Evolutionary conservation across 1,140 invertebrate species (phyloP).

Genomic region (Anastrepha obliqua): DNA sequence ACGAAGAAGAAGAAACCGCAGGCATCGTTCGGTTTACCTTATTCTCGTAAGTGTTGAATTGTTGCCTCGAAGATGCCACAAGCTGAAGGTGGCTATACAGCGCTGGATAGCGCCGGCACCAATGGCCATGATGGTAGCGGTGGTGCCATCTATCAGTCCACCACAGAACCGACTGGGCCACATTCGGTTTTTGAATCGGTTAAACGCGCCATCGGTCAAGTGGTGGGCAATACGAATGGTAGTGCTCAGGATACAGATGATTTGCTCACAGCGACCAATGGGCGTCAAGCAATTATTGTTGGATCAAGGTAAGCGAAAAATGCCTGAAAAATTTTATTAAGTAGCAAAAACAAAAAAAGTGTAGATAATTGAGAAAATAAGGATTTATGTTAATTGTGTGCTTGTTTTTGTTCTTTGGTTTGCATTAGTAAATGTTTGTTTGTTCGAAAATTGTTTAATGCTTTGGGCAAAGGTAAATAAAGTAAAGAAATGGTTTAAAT

Average conservation of each 20-base stretch:
- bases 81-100: slow-evolving; percentile 73
- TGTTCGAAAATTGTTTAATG: not conserved
- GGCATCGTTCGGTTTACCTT: not conserved
- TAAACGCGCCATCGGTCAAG: slow-evolving; percentile 72
- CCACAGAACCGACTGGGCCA: slow-evolving; percentile 72
- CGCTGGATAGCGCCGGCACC: slow-evolving; percentile 65
- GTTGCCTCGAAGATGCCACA: slow-evolving; percentile 66
- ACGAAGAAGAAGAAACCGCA: not conserved
- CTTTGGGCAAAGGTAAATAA: too few species aligned
- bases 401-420: slow-evolving; percentile 38
- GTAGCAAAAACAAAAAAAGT: slow-evolving; percentile 3
- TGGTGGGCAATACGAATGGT: slow-evolving; percentile 66
- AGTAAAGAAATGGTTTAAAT: too few species aligned
- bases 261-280: slow-evolving; percentile 64
- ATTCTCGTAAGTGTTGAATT: not conserved
- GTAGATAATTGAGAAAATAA: not conserved
- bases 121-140: slow-evolving; percentile 63
- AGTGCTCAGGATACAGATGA: slow-evolving; percentile 66
- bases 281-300: slow-evolving; percentile 67
- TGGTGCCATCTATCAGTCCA: slow-evolving; percentile 72
- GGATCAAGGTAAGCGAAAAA: slow-evolving; percentile 70
- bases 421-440: not conserved
- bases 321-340: slow-evolving; percentile 18
- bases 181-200: slow-evolving; percentile 71
- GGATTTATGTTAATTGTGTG: not conserved